Base-by-base conservation (phyloP, 2,113 vertebrate genomes). In the Chionomys nivalis region DNA sequence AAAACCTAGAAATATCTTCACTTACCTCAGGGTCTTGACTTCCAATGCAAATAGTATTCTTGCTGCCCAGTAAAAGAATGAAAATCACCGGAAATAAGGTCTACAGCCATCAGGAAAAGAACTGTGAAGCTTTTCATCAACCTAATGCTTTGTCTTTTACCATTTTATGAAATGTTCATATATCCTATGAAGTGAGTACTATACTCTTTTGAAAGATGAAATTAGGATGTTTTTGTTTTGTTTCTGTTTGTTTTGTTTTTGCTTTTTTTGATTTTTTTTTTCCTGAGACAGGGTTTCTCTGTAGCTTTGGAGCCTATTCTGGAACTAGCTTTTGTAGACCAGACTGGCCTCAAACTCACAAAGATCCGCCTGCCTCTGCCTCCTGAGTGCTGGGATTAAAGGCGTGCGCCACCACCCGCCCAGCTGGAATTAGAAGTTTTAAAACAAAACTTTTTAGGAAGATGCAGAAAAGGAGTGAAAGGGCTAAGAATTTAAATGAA, bases 21-120 rank as follows among this genome's bases (percentile, higher is more conserved):
- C 42, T 92, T 65, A 82, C 95, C 94, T 94, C 90, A 88, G 73
- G 65, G 19, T 5, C 77, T 96, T 97, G 96, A 96, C 94, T 95
- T 93, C 68, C 77, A 68, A 95, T 47, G 94, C 92, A 96, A 90
- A 95, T 77, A 96, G 90, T 47, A 52, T 86, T 21, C 58, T 86
- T 76, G 96, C 86, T 47, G 88, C 88, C 82, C 94, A 90, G 96
- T 93, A 96, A 85, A 85, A 36, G 86, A 91, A 82, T 28, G 11
- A 96, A 61, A 89, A 72, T 36, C 91, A 61, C 39, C 19, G 85
- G 92, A 96, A 90, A 90, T 90, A 70, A 85, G 75, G 42, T 39
- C 75, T 70, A 66, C 49, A 76, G 90, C 95, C 93, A 97, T 95
- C 92, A 94, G 96, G 63, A 92, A 96, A 96, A 85, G 83, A 85